Conservation (phyloP, 2,888 invertebrate genomes). For the Philereme transversata region DNA sequence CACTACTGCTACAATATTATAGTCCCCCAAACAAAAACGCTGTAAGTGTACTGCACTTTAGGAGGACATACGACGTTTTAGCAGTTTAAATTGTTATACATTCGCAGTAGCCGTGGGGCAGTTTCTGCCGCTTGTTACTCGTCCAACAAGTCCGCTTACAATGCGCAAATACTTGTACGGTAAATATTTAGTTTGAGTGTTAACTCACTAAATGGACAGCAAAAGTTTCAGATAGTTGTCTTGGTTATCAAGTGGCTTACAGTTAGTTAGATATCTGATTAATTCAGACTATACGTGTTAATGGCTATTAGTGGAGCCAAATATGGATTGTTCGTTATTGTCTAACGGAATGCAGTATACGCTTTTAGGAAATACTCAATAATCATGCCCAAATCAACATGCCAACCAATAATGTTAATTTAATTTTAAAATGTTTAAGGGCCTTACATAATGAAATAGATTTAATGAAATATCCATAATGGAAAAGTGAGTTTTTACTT, state of each 20-base stretch:
- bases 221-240: conserved; percentile 28
- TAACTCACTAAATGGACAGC: conserved; percentile 23
- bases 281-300: conserved; percentile 49
- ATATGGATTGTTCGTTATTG: conserved; percentile 26
- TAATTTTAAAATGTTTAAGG: too few relatives aligned
- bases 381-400: neutral
- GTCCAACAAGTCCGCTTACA: conserved; percentile 40
- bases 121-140: conserved; percentile 27
- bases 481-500: too few relatives aligned
- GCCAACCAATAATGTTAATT: too few relatives aligned
- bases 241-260: conserved; percentile 50
- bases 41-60: conserved; percentile 9
- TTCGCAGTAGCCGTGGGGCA: conserved; percentile 32
- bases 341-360: conserved; percentile 21
- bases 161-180: conserved; percentile 16
- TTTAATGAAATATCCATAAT: too few relatives aligned
- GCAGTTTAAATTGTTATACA: conserved; percentile 17
- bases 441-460: too few relatives aligned
- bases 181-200: conserved; percentile 13
- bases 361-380: neutral
- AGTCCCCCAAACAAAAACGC: conserved; percentile 16
- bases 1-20: conserved; percentile 30
- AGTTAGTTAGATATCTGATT: conserved; percentile 46
- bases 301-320: conserved; percentile 37
- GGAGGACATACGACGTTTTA: conserved; percentile 22